These are phyloP conservation scores for Drosophila mettleri DNA, from an alignment of 2,888 invertebrate species.

Conservation along the genomic window DNA sequence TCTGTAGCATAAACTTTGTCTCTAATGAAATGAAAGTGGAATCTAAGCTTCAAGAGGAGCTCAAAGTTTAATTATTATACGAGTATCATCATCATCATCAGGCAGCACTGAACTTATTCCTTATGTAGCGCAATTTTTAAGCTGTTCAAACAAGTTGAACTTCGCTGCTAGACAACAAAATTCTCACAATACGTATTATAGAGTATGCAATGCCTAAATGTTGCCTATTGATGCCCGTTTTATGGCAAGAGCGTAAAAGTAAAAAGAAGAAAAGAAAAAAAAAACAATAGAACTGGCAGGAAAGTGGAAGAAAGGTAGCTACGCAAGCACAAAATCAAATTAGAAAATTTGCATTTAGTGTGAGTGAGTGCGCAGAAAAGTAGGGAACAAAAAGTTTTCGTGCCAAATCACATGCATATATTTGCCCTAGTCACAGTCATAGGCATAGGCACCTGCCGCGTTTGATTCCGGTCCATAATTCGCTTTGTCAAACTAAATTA, in stretches of 20 bases:
- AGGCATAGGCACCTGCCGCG: slow-evolving; percentile 1
- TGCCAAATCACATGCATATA: slow-evolving; percentile 65
- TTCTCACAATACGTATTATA: neutral
- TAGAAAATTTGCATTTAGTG: slow-evolving; percentile 76
- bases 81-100: too few species aligned
- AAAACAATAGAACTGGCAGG: slow-evolving; percentile 10
- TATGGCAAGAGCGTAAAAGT: slow-evolving; percentile 31
- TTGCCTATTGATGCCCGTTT: slow-evolving; percentile 5
- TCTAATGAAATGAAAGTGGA: neutral
- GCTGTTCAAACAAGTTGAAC: neutral
- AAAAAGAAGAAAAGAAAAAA: slow-evolving; percentile 28
- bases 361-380: slow-evolving; percentile 56
- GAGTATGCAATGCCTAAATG: slow-evolving; percentile 1
- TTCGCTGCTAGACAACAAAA: neutral
- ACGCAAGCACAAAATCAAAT: slow-evolving; percentile 63
- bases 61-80: neutral
- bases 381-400: slow-evolving; percentile 62
- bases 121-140: neutral
- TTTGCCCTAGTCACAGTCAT: slow-evolving; percentile 27
- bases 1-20: neutral
- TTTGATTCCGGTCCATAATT: slow-evolving; percentile 56
- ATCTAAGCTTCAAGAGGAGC: neutral
- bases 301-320: slow-evolving; percentile 49
- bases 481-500: slow-evolving; percentile 73
- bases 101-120: too few species aligned